phyloP scores from a whole-genome alignment of 2,888 invertebrate species.

The Exephanes ischioxanthus region DNA sequence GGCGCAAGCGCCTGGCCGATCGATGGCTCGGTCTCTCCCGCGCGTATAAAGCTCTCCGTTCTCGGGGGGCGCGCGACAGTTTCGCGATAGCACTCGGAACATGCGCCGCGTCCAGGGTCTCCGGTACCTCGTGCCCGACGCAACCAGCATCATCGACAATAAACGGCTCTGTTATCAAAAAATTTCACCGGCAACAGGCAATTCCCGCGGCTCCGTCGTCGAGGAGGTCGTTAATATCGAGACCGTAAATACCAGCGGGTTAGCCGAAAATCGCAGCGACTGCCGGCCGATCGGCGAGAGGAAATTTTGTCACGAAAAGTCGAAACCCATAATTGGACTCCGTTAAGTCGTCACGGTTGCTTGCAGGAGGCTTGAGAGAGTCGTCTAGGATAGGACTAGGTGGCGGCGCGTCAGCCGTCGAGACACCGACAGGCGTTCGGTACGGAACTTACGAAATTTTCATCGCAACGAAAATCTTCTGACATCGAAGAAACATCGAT shows the following conservation, averaged over 20 bases:
- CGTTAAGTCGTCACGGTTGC: background rate
- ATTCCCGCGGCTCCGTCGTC: slow-evolving; percentile 12
- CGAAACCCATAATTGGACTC: background rate
- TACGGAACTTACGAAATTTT: background rate
- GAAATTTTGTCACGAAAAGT: background rate
- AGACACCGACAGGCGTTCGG: background rate
- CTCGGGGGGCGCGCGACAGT: slow-evolving; percentile 83
- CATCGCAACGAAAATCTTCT: background rate
- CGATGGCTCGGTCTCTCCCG: slow-evolving; percentile 80
- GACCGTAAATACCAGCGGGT: background rate
- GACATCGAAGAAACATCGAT: background rate
- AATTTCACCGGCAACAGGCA: slow-evolving; percentile 41
- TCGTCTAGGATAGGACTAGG: background rate
- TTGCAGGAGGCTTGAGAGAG: background rate
- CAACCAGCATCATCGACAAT: slow-evolving; percentile 47
- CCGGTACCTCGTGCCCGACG: slow-evolving; percentile 67
- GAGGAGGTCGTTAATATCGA: background rate
- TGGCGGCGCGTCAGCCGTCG: no score
- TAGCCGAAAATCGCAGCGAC: background rate
- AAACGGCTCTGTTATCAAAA: slow-evolving; percentile 41
- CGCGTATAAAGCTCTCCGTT: slow-evolving; percentile 83
- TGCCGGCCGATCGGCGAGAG: background rate
- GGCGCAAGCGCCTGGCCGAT: slow-evolving; percentile 84
- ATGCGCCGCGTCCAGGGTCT: slow-evolving; percentile 78
- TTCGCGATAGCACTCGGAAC: slow-evolving; percentile 81